Conservation (phyloP, 2,113 vertebrate genomes). For the Eubucco bourcierii region DNA sequence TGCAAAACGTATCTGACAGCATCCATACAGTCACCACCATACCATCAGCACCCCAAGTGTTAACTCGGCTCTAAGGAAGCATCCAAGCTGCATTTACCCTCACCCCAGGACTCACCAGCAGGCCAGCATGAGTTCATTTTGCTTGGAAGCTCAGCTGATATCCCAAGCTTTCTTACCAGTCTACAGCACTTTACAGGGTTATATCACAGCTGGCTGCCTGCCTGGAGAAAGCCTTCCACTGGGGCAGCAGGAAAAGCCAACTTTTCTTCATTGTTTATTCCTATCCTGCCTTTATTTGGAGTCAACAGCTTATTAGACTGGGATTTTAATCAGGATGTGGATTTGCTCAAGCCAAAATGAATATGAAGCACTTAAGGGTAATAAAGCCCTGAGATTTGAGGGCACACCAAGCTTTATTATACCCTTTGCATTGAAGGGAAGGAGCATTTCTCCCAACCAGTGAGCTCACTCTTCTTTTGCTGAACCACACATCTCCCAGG, state of each 20-base stretch:
- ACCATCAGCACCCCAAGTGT: neutral
- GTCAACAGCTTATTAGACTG: constrained; percentile 51
- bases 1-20: neutral
- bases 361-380: neutral
- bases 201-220: constrained; percentile 56
- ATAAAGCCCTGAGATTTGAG: neutral
- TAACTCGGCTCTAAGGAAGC: neutral
- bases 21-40: neutral
- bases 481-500: neutral
- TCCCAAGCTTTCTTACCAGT: neutral
- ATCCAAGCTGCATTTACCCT: neutral
- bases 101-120: neutral
- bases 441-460: neutral
- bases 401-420: neutral
- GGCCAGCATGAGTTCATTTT: constrained; percentile 59
- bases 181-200: neutral
- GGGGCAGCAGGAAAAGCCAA: constrained; percentile 47
- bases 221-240: constrained; percentile 39
- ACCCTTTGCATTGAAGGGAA: neutral
- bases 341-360: neutral
- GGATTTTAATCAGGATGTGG: constrained; percentile 53
- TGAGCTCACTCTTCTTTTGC: neutral
- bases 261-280: constrained; percentile 51
- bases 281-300: constrained; percentile 63
- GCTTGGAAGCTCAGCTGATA: constrained; percentile 41